phyloP scores from a whole-genome alignment of 2,888 invertebrate species.

The Coelinius sp. region DNA sequence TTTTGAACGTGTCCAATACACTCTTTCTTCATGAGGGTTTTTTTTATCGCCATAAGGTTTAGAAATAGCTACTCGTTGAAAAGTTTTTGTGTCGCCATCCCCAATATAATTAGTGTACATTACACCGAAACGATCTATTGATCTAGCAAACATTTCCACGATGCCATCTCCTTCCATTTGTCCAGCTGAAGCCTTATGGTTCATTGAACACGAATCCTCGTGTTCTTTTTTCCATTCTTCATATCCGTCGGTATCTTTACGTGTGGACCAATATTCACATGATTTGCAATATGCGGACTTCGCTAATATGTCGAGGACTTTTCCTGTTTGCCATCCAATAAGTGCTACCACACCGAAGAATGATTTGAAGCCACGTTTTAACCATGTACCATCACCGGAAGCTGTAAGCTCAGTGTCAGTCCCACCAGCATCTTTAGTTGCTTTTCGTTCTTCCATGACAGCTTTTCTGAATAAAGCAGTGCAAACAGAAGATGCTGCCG shows the following conservation, averaged over 20 bases:
- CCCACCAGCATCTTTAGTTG: no score
- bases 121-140: constrained; percentile 39
- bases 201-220: no score
- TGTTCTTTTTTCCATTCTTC: no score
- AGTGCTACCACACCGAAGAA: constrained; percentile 4
- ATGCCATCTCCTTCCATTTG: constrained; percentile 51
- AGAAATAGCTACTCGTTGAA: constrained; percentile 40
- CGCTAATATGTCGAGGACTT: constrained; percentile 28
- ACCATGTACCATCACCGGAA: no score
- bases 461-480: no score
- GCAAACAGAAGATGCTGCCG: no score
- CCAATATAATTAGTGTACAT: constrained; percentile 41
- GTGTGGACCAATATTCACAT: neutral
- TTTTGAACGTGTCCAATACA: constrained; percentile 52
- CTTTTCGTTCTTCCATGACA: no score
- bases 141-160: constrained; percentile 47
- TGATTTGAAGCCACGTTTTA: constrained; percentile 24
- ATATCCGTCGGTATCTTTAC: no score
- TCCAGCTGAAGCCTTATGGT: constrained; percentile 33
- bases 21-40: constrained; percentile 42
- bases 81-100: no score
- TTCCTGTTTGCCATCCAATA: constrained; percentile 6
- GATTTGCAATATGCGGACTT: neutral
- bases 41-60: constrained; percentile 42
- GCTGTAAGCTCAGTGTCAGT: no score